phyloP scores from a whole-genome alignment of 1,140 invertebrate species.

The Brachionus asplanchnoidis region DNA sequence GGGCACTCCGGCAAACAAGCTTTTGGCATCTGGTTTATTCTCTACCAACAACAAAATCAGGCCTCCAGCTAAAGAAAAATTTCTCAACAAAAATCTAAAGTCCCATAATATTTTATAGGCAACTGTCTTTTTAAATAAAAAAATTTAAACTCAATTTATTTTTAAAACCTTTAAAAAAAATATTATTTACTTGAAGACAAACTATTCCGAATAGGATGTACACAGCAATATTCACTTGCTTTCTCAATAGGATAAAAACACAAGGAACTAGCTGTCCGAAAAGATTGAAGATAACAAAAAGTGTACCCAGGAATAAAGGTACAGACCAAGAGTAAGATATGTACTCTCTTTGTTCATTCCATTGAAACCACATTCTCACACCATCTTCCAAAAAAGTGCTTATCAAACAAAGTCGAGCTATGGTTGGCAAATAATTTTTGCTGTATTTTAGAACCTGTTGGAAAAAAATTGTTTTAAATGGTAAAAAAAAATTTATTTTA shows the following conservation, averaged over 20 bases:
- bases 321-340: constrained; percentile 63
- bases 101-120: constrained; percentile 98
- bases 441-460: constrained; percentile 53
- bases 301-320: constrained; percentile 68
- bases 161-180: neutral
- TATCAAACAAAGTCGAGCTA: constrained; percentile 92
- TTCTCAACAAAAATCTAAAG: constrained; percentile 81
- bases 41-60: constrained; percentile 89
- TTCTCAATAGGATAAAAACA: constrained; percentile 85
- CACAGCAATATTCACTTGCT: constrained; percentile 88
- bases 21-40: constrained; percentile 77
- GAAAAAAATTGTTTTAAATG: neutral
- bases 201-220: constrained; percentile 92
- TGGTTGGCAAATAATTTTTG: constrained; percentile 86
- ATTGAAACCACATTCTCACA: constrained; percentile 96
- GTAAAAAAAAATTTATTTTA: no score
- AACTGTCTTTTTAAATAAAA: constrained; percentile 70
- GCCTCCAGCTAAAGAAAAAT: constrained; percentile 90
- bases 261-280: constrained; percentile 90
- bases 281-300: constrained; percentile 90
- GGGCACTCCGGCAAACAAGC: constrained; percentile 91
- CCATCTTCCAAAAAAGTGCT: constrained; percentile 99
- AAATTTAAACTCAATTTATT: neutral
- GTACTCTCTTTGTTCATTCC: constrained; percentile 94
- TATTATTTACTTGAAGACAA: constrained; percentile 69